Conservation (phyloP, 1,140 invertebrate species). For the Philopotamus ludificatus region DNA sequence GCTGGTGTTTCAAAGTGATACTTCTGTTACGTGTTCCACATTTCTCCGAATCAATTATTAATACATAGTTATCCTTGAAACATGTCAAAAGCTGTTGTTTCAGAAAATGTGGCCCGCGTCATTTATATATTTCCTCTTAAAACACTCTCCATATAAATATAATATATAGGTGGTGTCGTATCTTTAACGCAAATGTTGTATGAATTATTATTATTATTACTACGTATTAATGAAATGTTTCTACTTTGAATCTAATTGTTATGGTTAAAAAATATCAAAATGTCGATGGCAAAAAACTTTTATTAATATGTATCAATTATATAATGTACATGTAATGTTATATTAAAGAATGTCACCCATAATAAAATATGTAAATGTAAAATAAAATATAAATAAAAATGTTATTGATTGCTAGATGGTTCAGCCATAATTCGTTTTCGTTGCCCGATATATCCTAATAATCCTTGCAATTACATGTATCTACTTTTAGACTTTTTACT, state of each 20-base stretch:
- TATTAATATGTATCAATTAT: slow-evolving; percentile 13
- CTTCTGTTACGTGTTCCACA: background rate
- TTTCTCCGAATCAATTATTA: background rate
- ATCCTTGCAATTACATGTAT: too few relatives aligned
- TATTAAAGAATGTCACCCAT: slow-evolving; percentile 30
- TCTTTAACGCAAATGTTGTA: too few relatives aligned
- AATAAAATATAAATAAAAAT: slow-evolving; percentile 35
- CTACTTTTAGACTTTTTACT: too few relatives aligned
- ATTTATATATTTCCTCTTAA: background rate
- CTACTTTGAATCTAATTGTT: background rate
- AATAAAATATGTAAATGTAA: slow-evolving; percentile 38
- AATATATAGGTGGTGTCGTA: background rate
- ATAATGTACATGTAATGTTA: slow-evolving; percentile 4
- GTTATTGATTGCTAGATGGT: slow-evolving; percentile 40
- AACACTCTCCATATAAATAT: background rate
- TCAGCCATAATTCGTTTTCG: slow-evolving; percentile 22
- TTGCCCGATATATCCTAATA: too few relatives aligned
- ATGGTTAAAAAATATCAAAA: slow-evolving; percentile 15
- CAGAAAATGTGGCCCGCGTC: slow-evolving; percentile 11
- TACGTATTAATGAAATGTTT: too few relatives aligned
- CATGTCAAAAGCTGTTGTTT: slow-evolving; percentile 30
- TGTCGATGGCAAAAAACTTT: slow-evolving; percentile 10
- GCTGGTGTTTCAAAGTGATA: slow-evolving; percentile 36
- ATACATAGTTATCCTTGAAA: slow-evolving; percentile 15
- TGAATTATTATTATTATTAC: background rate